Evolutionary conservation across 2,888 invertebrate genomes (phyloP).

Genomic region (Agrotis ipsilon): DNA sequence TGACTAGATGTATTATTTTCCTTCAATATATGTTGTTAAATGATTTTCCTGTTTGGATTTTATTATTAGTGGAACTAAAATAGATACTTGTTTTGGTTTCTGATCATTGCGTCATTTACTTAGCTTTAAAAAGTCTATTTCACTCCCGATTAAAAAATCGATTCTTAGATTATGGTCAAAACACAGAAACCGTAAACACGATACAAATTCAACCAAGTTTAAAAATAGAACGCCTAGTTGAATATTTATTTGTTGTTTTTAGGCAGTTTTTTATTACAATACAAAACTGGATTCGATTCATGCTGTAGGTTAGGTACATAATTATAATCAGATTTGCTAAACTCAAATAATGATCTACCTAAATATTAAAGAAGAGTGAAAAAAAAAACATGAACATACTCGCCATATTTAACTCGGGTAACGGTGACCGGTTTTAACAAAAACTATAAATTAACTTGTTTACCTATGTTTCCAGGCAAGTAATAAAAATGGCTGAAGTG

Average conservation of each 20-base stretch:
- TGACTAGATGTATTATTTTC: constrained; percentile 30
- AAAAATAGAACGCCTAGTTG: constrained; percentile 1
- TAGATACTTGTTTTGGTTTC: constrained; percentile 6
- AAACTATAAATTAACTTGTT: background rate
- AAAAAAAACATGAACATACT: background rate
- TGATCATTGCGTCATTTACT: background rate
- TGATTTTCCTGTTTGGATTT: constrained; percentile 37
- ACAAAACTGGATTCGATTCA: background rate
- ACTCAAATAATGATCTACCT: background rate
- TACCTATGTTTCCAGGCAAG: constrained; percentile 3
- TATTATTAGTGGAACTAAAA: constrained; percentile 11
- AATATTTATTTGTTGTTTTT: background rate
- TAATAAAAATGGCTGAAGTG: constrained; percentile 56
- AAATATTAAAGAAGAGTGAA: background rate
- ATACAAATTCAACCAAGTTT: constrained; percentile 6
- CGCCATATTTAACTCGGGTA: background rate
- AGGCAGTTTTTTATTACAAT: background rate
- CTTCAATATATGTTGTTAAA: constrained; percentile 10
- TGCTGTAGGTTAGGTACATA: no score
- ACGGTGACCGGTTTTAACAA: background rate
- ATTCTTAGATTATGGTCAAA: no score
- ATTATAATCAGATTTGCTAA: no score
- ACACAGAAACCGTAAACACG: background rate
- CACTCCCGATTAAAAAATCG: no score
- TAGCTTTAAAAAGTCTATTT: background rate